These are phyloP conservation scores for Zophobas morio DNA, from an alignment of 1,140 invertebrate species.

Conservation along the genomic window DNA sequence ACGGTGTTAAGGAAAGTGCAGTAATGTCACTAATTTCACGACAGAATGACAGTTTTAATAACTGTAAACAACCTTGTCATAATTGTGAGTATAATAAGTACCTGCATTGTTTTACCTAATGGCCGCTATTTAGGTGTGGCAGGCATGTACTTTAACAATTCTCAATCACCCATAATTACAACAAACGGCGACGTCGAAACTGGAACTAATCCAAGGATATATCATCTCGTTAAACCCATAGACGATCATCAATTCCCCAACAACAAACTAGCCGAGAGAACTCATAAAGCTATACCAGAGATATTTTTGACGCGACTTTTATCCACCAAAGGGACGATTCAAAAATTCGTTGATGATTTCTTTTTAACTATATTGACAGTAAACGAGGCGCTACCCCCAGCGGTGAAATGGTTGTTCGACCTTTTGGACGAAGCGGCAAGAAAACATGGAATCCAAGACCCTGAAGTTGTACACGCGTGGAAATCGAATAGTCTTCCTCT, in stretches of 20 bases:
- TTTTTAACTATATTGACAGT: conserved; percentile 90
- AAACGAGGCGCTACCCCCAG: conserved; percentile 90
- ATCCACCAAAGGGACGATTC: conserved; percentile 95
- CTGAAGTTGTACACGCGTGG: conserved; percentile 95
- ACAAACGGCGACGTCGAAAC: conserved; percentile 83
- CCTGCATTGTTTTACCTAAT: background rate
- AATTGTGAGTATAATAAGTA: conserved; percentile 72
- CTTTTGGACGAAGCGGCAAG: conserved; percentile 92
- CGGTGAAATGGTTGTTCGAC: conserved; percentile 97
- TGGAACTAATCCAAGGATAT: conserved; percentile 80
- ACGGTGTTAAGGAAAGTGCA: conserved; percentile 94
- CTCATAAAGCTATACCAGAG: conserved; percentile 95
- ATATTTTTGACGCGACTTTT: conserved; percentile 94
- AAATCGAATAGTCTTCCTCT: conserved; percentile 95
- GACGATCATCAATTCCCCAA: conserved; percentile 78
- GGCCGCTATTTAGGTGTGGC: conserved; percentile 65
- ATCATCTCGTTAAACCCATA: conserved; percentile 88
- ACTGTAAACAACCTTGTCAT: conserved; percentile 86
- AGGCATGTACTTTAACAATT: conserved; percentile 82
- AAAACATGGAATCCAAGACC: conserved; percentile 86
- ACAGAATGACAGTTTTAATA: conserved; percentile 87
- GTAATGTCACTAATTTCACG: conserved; percentile 93
- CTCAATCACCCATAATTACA: conserved; percentile 82
- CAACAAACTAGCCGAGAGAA: conserved; percentile 79
- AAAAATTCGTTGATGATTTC: conserved; percentile 97